A percentile compares a stretch with the other conserved stretches of the same genome.
Conservation (phyloP, 2,797 vertebrate genomes). For the Falco novaeseelandiae region DNA sequence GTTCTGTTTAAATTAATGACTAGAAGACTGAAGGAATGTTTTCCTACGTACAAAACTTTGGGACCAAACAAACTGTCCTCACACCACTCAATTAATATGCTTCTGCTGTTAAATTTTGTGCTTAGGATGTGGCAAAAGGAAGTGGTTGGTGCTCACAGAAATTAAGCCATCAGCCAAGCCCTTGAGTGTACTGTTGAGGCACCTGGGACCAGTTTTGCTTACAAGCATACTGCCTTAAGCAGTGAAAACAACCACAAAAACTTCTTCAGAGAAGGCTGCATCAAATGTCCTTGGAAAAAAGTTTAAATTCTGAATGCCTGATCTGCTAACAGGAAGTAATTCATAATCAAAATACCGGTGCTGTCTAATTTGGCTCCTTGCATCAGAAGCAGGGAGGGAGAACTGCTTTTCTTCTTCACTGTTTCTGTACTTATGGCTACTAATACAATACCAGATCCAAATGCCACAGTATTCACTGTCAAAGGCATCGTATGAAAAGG, state of each 20-base stretch:
- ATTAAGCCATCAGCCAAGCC: not conserved
- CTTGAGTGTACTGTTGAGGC: not conserved
- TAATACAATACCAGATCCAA: not conserved
- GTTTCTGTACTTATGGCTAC: not conserved
- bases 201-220: not conserved
- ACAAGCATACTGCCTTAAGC: rapidly evolving
- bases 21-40: not conserved
- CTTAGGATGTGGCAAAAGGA: not conserved
- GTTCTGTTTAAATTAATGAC: not conserved
- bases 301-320: not conserved
- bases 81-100: rapidly evolving
- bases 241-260: not conserved
- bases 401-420: not conserved
- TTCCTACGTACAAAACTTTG: not conserved
- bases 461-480: not conserved
- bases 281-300: not conserved
- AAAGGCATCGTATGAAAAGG: not conserved
- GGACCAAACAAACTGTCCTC: not conserved
- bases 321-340: not conserved
- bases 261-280: not conserved
- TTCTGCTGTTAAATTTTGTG: not conserved
- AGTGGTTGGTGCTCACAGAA: not conserved
- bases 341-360: not conserved
- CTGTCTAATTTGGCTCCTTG: not conserved
- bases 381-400: not conserved